These are phyloP conservation scores for Coccyzus lansbergi DNA, from an alignment of 2,797 vertebrate genomes.

Conservation along the genomic window DNA sequence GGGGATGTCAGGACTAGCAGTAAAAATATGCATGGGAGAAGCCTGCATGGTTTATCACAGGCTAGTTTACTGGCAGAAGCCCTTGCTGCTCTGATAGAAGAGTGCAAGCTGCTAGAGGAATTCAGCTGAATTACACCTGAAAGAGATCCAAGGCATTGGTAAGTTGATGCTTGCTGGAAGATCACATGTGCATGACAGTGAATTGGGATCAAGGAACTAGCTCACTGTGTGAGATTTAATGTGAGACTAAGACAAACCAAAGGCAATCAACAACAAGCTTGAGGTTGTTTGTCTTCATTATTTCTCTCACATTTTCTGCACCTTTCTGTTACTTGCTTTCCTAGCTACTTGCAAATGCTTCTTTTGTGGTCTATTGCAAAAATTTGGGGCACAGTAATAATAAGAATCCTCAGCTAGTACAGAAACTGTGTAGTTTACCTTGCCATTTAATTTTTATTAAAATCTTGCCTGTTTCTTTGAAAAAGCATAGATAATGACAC, in stretches of 20 bases:
- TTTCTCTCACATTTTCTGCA: not conserved
- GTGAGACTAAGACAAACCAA: not conserved
- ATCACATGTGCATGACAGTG: fast-evolving
- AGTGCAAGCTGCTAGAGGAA: not conserved
- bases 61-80: not conserved
- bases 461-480: not conserved
- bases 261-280: not conserved
- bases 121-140: not conserved
- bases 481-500: not conserved
- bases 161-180: not conserved
- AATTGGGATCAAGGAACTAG: not conserved
- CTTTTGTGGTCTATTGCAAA: not conserved
- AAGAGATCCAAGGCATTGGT: not conserved
- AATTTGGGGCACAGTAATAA: not conserved
- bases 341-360: not conserved
- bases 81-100: not conserved
- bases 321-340: not conserved
- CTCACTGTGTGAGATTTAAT: not conserved
- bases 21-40: fast-evolving
- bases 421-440: not conserved
- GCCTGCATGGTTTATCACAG: not conserved
- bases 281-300: not conserved
- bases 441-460: not conserved
- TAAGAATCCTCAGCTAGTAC: not conserved
- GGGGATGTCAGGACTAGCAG: not conserved